Percentiles rank a stretch among this genome's conserved stretches.
Conservation (phyloP, 2,888 invertebrate genomes). For the Callosobruchus maculatus region DNA sequence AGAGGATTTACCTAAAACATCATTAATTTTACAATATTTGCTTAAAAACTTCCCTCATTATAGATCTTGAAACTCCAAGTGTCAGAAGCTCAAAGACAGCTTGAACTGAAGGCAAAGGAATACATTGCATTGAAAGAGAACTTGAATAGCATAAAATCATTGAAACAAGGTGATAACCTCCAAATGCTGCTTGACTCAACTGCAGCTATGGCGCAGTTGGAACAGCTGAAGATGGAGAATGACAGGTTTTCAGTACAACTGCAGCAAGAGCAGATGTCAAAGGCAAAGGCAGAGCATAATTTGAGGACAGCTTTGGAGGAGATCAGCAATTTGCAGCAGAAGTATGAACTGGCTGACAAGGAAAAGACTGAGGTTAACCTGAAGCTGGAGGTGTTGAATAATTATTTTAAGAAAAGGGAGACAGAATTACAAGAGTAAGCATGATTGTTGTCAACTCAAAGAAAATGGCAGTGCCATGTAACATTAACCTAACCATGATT, state of each 20-base stretch:
- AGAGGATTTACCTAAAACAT: no score
- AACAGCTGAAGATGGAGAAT: constrained; percentile 55
- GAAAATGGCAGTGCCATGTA: no score
- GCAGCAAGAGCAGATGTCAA: constrained; percentile 48
- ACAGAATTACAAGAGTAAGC: constrained; percentile 81
- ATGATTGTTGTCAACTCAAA: no score
- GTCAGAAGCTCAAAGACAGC: constrained; percentile 42
- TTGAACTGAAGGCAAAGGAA: constrained; percentile 45
- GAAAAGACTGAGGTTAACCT: constrained; percentile 76
- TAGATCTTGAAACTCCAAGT: constrained; percentile 45
- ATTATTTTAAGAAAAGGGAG: constrained; percentile 89
- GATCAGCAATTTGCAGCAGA: constrained; percentile 54
- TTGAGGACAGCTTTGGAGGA: constrained; percentile 51
- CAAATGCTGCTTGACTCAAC: constrained; percentile 53
- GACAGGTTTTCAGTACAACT: constrained; percentile 46
- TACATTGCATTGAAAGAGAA: constrained; percentile 51
- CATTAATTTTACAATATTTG: no score
- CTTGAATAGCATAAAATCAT: constrained; percentile 47
- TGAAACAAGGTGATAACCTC: constrained; percentile 42
- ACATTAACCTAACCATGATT: no score
- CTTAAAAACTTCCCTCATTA: not conserved
- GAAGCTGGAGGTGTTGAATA: constrained; percentile 78
- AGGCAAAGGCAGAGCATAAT: constrained; percentile 49
- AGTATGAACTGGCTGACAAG: constrained; percentile 63
- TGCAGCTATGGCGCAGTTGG: constrained; percentile 57